These are phyloP conservation scores for Caiman crocodilus DNA, from an alignment of 2,797 vertebrate genomes.

Conservation along the genomic window DNA sequence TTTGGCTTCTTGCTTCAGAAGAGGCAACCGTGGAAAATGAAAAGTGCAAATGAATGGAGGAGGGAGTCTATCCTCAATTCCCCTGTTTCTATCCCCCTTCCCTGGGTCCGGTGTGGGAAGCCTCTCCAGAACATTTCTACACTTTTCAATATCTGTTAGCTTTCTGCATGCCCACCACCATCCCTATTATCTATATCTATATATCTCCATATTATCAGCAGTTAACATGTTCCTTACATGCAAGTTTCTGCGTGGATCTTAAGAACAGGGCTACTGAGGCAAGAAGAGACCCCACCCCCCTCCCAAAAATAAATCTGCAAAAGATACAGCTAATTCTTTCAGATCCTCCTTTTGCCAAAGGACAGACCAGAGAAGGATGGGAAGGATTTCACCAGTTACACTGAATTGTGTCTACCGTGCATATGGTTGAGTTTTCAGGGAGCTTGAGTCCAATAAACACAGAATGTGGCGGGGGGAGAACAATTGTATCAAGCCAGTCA, in stretches of 20 bases:
- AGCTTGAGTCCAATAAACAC: background rate
- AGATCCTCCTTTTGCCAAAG: background rate
- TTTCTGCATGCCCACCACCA: background rate
- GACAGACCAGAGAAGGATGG: background rate
- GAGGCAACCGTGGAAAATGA: background rate
- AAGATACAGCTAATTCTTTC: background rate
- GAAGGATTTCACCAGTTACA: background rate
- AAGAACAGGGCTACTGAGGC: background rate
- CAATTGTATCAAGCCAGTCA: background rate
- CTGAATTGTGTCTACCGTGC: background rate
- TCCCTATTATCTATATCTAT: background rate
- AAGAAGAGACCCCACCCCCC: background rate
- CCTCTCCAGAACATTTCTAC: background rate
- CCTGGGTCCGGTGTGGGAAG: background rate
- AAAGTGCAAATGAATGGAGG: background rate
- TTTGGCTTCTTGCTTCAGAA: background rate
- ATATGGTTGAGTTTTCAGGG: background rate
- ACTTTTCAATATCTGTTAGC: background rate
- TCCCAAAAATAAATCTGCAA: background rate
- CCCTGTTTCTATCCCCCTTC: too few relatives aligned
- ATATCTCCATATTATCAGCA: background rate
- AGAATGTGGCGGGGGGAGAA: background rate
- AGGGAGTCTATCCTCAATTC: too few relatives aligned
- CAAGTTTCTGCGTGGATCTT: background rate
- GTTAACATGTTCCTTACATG: background rate